These are phyloP conservation scores for Troilus luridus DNA, from an alignment of 2,888 invertebrate species.

Conservation along the genomic window DNA sequence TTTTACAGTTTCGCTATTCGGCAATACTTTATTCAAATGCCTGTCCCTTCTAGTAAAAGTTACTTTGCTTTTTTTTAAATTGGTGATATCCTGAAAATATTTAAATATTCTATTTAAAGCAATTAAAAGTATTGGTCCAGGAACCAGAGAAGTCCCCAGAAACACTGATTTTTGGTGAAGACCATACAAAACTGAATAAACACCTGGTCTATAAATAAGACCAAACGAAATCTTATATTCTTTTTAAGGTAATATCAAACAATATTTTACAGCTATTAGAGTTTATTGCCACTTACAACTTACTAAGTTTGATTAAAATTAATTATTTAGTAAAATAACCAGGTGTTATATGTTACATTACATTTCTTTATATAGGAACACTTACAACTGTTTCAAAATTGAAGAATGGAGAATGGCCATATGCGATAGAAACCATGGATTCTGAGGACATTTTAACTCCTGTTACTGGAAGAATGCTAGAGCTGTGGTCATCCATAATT, in stretches of 20 bases:
- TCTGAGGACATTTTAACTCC: constrained; percentile 69
- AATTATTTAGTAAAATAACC: too few species aligned
- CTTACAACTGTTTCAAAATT: constrained; percentile 75
- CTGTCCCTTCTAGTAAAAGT: neutral
- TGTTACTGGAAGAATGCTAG: constrained; percentile 73
- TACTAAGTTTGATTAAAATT: too few species aligned
- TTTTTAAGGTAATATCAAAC: too few species aligned
- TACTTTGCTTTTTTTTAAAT: constrained; percentile 38
- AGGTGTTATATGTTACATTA: too few species aligned
- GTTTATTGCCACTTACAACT: too few species aligned
- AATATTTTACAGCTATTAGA: too few species aligned
- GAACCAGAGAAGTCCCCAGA: too few species aligned
- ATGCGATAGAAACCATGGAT: constrained; percentile 70
- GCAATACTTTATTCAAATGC: constrained; percentile 7
- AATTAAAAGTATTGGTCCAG: neutral
- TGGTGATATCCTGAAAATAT: constrained; percentile 53
- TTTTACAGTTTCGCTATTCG: constrained; percentile 35
- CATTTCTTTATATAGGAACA: constrained; percentile 53
- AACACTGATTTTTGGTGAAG: too few species aligned
- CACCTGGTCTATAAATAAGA: too few species aligned
- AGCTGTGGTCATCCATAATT: constrained; percentile 74
- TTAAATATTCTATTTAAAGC: neutral
- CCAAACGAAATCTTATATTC: too few species aligned
- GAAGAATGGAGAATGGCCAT: constrained; percentile 74
- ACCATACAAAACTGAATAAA: too few species aligned